phyloP scores from a whole-genome alignment of 2,113 vertebrate genomes.

The Galeopterus variegatus region DNA sequence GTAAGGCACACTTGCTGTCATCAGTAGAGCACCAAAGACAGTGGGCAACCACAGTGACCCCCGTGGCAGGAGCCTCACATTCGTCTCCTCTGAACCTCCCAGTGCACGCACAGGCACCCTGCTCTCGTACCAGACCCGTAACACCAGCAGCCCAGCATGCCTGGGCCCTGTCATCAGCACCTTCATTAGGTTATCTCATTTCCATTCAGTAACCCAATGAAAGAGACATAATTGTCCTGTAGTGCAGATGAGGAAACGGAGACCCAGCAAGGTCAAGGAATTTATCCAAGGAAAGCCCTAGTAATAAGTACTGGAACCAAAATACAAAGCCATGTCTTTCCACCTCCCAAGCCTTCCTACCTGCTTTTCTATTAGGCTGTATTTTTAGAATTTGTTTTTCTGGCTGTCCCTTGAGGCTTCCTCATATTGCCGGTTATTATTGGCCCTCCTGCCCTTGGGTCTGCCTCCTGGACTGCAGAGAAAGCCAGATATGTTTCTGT shows the following conservation, averaged over 20 bases:
- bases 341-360: background rate
- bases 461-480: background rate
- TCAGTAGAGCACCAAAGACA: background rate
- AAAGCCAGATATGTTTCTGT: background rate
- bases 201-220: background rate
- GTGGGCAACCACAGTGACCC: too few relatives aligned
- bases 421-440: background rate
- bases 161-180: rapidly evolving
- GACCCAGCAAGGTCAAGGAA: background rate
- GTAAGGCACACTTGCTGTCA: background rate
- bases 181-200: background rate
- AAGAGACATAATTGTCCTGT: background rate
- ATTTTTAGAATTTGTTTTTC: background rate
- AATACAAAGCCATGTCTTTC: background rate
- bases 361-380: background rate
- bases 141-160: rapidly evolving
- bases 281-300: background rate
- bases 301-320: background rate
- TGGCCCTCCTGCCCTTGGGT: background rate
- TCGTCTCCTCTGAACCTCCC: background rate
- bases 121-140: rapidly evolving
- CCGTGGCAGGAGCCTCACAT: background rate
- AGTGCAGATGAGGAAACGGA: background rate
- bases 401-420: background rate
- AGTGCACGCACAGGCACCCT: background rate